Conservation (phyloP, 2,113 vertebrate genomes). For the Melanotaenia duboulayi region DNA sequence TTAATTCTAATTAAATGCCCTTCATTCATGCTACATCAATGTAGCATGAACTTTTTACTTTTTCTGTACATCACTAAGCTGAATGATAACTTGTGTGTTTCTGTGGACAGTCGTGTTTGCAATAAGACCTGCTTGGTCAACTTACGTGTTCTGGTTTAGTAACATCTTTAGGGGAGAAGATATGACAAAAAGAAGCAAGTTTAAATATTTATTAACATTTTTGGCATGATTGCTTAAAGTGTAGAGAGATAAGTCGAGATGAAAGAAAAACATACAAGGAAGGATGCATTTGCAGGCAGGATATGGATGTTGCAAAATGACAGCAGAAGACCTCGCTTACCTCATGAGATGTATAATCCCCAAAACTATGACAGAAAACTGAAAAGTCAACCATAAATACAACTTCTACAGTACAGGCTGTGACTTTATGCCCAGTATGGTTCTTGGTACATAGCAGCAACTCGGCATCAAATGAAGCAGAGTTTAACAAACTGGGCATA, state of each 20-base stretch:
- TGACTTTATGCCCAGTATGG: slow-evolving; percentile 1
- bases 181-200: neutral
- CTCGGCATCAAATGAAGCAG: slow-evolving; percentile 17
- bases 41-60: too few relatives aligned
- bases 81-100: neutral
- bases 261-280: slow-evolving; percentile 27
- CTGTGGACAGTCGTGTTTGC: neutral
- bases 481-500: neutral
- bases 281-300: neutral
- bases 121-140: neutral
- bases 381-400: neutral
- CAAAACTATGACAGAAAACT: neutral
- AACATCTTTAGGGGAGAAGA: neutral
- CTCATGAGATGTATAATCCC: slow-evolving; percentile 2
- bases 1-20: too few relatives aligned
- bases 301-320: neutral
- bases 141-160: neutral
- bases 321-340: neutral
- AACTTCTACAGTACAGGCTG: slow-evolving; percentile 32
- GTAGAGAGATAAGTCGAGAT: slow-evolving; percentile 10
- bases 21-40: too few relatives aligned
- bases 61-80: too few relatives aligned
- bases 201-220: slow-evolving; percentile 45
- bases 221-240: slow-evolving; percentile 46
- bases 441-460: slow-evolving; percentile 53